A percentile compares a stretch with the other conserved stretches of the same genome.
phyloP scores from a whole-genome alignment of 2,888 invertebrate genomes.

The Epinotia bilunana region DNA sequence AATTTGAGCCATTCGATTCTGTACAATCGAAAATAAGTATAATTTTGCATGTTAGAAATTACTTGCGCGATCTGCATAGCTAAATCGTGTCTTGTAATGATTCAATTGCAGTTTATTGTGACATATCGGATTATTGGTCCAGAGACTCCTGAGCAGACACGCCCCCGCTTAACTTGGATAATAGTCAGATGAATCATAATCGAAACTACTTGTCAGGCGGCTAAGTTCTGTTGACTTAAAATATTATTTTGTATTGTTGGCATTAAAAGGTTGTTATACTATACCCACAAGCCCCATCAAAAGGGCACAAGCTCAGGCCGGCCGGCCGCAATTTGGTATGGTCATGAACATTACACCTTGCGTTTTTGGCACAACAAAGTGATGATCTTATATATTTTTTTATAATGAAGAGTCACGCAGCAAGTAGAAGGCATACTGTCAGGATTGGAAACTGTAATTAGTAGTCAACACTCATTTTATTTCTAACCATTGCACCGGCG shows the following conservation, averaged over 20 bases:
- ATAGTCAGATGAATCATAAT: background rate
- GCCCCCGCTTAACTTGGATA: background rate
- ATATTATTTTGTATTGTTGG: background rate
- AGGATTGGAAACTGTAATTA: background rate
- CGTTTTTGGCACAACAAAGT: background rate
- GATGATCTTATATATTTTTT: no score
- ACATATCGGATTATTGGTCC: constrained; percentile 8
- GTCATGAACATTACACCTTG: background rate
- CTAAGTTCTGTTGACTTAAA: background rate
- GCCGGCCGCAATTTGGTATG: background rate
- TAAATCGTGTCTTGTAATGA: constrained; percentile 23
- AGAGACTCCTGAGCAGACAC: constrained; percentile 2
- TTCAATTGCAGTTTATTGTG: constrained; percentile 36
- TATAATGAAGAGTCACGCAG: background rate
- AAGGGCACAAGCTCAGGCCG: background rate
- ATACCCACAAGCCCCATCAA: background rate
- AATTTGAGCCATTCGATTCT: constrained; percentile 11
- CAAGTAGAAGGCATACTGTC: background rate
- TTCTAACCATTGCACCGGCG: background rate
- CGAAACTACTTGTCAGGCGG: background rate
- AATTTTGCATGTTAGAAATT: constrained; percentile 57
- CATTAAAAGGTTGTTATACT: background rate
- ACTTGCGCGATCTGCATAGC: constrained; percentile 61
- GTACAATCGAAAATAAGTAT: constrained; percentile 52
- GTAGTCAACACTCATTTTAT: background rate